Base-by-base conservation (phyloP, 2,797 vertebrate genomes). In the Bovichtus diacanthus region DNA sequence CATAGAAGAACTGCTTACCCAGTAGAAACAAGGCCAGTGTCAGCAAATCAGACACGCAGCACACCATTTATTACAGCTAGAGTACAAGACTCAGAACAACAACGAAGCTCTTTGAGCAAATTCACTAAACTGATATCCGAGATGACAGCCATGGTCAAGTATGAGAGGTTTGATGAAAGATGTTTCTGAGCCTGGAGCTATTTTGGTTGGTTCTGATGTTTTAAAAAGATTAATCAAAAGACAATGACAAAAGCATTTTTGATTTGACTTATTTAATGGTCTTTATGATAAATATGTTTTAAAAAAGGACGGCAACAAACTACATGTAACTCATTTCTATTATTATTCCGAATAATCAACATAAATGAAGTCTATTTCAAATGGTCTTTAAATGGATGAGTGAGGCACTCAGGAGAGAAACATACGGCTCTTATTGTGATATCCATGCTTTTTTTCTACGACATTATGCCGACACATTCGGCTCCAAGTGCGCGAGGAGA, bases 1-100 rank as follows among this genome's bases (percentile, higher is more conserved):
- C 70, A 67, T 81, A 77, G 50, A 21, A 79, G 64, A 91, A 88
- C 7, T 81, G 91, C 91, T 92, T 80, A 88, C 59, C 12, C 25
- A 58, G 76, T 41, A 53, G 56, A 90, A 92, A 83, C 80, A 49
- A 23, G 21, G 60, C 55, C 77, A 19, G 78, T n/a, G 25, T 90
- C 88, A 87, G 90, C 91, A 73, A 78, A 84, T 85, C 69, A 62
- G 77, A 87, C 74, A 53, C 39, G 69, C 53, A 77, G 69, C 62
- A 63, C 74, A 73, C 41, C 73, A 41, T 76, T 68, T 58, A 72
- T 72, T 78, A 81, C 66, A 78, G 83, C 69, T 59, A 10, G 38
- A 75, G 65, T 6, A 83, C 77, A 9, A 58, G 63, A 60, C 68
- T 39, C 75, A 36, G 55, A 56, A 46, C n/a, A 49, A 61, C 69